Evolutionary conservation across 2,113 vertebrate genomes (phyloP), one percentile per base, ranked within the genome.

Genomic region (Urocolius indicus): DNA sequence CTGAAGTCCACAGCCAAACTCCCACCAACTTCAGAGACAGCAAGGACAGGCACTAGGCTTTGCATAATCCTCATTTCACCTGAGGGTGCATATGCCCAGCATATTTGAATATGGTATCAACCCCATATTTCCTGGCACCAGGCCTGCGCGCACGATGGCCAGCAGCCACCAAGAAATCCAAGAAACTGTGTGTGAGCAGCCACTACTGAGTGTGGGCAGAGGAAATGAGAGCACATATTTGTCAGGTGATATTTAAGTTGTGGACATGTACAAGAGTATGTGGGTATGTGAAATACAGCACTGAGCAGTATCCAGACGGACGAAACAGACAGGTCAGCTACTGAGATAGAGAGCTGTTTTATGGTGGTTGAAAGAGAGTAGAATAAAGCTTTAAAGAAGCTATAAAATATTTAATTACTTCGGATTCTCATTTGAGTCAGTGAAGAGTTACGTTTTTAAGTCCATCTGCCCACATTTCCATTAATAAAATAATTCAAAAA

Each of bases 341-440:
- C 66, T 24, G 76, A 58, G 36, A 67, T 5, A 76, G 45, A 32
- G 45, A 68, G 48, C 54, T 49, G 32, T 12, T 87, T 91, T 24
- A 51, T 30, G 30, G 48, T 1, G 19, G 48, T 52, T 65, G 77
- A 27, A 83, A 80, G 29, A 30, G 57, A 91, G 59, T 8, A 38
- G 75, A 59, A 90, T 9, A 71, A 89, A 95, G 78, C 59, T 93
- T 90, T 77, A 74, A 88, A 59, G 23, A 48, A 48, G 38, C 55
- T 54, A 89, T 95, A 77, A 91, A 95, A 77, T 63, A 29, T n/a
- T 90, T 90, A 95, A 94, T 95, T 83, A 27, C 94, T 79, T 77
- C 58, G 24, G 67, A 55, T 82, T 86, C 79, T 91, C 63, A 3
- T 85, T 21, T 75, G 61, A 93, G 67, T 74, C 87, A 82, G 41